Conservation (phyloP, 1,140 invertebrate species). For the Cherax quadricarinatus region DNA sequence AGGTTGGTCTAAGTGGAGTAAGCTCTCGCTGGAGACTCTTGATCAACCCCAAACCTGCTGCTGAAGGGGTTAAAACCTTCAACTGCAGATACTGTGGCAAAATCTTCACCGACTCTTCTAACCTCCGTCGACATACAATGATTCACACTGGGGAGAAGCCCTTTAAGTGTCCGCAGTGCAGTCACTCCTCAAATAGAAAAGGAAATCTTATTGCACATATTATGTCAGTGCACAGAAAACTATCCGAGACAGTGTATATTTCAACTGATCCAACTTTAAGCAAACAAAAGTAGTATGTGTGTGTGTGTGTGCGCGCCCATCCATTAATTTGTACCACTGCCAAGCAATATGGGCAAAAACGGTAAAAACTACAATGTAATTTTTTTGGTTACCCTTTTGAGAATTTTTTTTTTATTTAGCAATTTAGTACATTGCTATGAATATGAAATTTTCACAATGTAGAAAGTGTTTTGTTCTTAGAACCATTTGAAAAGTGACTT, state of each 20-base stretch:
- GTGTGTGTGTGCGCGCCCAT: no score
- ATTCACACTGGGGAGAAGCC: conserved; percentile 66
- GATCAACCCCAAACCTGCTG: conserved; percentile 34
- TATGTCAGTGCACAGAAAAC: conserved; percentile 50
- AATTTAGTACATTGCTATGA: no score
- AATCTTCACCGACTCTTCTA: conserved; percentile 51
- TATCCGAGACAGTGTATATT: not conserved
- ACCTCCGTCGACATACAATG: conserved; percentile 57
- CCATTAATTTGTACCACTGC: not conserved
- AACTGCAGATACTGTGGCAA: conserved; percentile 56
- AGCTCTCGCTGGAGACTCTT: conserved; percentile 42
- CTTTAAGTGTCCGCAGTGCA: conserved; percentile 55
- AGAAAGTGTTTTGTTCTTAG: no score
- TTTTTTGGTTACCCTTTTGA: no score
- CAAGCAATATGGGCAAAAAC: not conserved
- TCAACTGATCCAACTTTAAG: not conserved
- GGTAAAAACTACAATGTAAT: not conserved
- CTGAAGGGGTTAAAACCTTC: conserved; percentile 46
- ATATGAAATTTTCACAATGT: no score
- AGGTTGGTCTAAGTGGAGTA: conserved; percentile 51
- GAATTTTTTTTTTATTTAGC: no score
- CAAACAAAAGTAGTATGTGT: not conserved
- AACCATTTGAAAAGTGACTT: no score
- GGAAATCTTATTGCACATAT: conserved; percentile 53
- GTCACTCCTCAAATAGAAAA: conserved; percentile 54